These are phyloP conservation scores for Murina feae DNA, from an alignment of 2,113 vertebrate genomes.

Conservation along the genomic window DNA sequence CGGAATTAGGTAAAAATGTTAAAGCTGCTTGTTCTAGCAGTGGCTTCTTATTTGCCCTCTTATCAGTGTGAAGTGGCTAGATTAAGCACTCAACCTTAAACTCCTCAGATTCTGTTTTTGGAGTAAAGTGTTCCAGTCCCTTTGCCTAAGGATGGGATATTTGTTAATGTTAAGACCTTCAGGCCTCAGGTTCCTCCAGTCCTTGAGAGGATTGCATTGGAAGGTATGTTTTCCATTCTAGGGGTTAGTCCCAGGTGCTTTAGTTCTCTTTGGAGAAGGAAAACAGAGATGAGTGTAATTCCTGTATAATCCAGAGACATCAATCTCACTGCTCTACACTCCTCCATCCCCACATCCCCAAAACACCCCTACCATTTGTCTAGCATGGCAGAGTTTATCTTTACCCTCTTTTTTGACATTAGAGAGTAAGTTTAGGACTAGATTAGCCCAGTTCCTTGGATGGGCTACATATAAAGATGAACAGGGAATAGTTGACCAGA, in stretches of 20 bases:
- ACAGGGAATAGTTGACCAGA: neutral
- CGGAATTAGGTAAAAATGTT: neutral
- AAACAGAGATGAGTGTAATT: neutral
- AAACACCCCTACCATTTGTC: neutral
- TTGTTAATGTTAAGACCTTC: neutral
- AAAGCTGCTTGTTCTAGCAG: neutral
- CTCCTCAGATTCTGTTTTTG: neutral
- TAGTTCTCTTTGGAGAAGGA: neutral
- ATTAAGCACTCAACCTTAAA: neutral
- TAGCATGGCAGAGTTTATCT: neutral
- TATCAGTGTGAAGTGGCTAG: neutral
- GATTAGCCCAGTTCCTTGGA: neutral
- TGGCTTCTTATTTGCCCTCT: neutral
- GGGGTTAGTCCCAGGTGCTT: neutral
- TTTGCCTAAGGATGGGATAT: neutral
- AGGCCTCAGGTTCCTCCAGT: neutral
- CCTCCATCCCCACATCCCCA: accelerated
- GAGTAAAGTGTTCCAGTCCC: neutral
- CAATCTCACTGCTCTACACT: neutral
- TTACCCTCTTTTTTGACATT: neutral
- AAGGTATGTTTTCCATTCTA: neutral
- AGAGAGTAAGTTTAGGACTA: neutral
- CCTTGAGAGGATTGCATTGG: neutral
- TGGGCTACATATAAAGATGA: neutral
- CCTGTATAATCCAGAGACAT: neutral